Evolutionary conservation across 2,113 vertebrate genomes (phyloP).

Genomic region (Pteruthius melanotis): DNA sequence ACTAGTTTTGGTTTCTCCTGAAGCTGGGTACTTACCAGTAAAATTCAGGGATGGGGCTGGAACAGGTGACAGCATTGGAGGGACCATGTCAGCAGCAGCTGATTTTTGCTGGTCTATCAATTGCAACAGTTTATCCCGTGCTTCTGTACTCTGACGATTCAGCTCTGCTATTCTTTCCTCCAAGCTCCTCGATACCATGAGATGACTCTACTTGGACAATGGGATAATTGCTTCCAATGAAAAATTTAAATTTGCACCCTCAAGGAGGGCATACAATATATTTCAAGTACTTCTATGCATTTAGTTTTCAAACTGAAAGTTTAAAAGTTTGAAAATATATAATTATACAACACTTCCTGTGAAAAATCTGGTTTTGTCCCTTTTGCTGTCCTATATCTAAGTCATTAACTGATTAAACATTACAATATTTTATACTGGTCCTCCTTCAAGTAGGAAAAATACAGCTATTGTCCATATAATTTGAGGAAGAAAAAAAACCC

Average conservation of each 20-base stretch:
- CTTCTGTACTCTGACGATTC: conserved; percentile 86
- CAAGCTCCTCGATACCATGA: conserved; percentile 57
- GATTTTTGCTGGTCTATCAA: conserved; percentile 88
- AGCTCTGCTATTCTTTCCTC: conserved; percentile 88
- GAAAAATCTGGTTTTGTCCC: not conserved
- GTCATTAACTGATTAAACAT: not conserved
- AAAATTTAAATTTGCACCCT: not conserved
- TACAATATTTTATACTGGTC: not conserved
- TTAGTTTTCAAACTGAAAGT: not conserved
- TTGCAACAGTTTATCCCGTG: conserved; percentile 81
- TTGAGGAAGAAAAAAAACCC: not conserved
- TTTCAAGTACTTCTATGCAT: not conserved
- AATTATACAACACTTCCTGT: not conserved
- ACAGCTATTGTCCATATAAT: not conserved
- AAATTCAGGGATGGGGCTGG: conserved; percentile 49
- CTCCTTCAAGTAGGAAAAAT: not conserved
- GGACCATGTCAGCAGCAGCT: conserved; percentile 33
- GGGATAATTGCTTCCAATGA: not conserved
- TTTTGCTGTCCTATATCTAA: not conserved
- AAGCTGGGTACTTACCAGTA: conserved; percentile 57
- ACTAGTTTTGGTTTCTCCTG: not conserved
- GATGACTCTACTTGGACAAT: conserved; percentile 43
- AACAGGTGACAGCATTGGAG: conserved; percentile 69
- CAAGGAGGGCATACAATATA: not conserved
- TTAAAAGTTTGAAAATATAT: no score